Base-by-base conservation (phyloP, 2,797 vertebrate genomes). In the Eospalax fontanierii region DNA sequence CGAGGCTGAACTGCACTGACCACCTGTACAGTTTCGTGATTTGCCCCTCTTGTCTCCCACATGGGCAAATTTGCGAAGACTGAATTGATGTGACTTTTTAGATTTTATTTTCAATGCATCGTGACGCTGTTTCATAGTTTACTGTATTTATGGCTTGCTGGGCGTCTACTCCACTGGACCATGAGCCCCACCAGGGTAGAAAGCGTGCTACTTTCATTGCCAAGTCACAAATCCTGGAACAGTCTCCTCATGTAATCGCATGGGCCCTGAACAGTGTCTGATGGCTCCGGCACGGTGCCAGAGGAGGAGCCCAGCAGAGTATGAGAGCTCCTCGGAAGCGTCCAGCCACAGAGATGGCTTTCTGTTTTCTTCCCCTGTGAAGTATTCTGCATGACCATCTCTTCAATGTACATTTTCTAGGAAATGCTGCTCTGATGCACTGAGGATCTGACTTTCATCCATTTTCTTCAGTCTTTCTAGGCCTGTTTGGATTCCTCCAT, bases 361-460 rank as follows among this genome's bases (percentile, higher is more conserved):
- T 84, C 85, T 78, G 84, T 70, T 86, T 93, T 96, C 90, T 95
- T 92, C 91, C 26, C 93, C 89, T 46, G 35, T 24, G 28, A 87
- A 96, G 87, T 59, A 78, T 89, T 94, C 91, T 66, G 89, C 89
- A 94, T 30, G 95, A 82, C 71, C 40, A 38, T 19, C 5, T 50
- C 73, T 83, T 78, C 65, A 80, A 94, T 30, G 12, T 57, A 89
- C 80, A 82, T 95, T 90, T 95, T 90, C 97, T 95, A 94, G 94
- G 84, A 95, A 95, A 93, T 18, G 43, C 46, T 65, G 78, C 50
- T 85, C 2, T 22, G 85, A 96, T 78, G 89, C 78, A 95, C 28
- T 0, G 19, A 92, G 84, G n/a, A 91, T n/a, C 78, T 35, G 63
- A 71, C 71, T 85, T 93, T 50, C 65, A 89, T 89, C 68, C 40